Conservation (phyloP, 2,888 invertebrate species). For the Eudemis profundana region DNA sequence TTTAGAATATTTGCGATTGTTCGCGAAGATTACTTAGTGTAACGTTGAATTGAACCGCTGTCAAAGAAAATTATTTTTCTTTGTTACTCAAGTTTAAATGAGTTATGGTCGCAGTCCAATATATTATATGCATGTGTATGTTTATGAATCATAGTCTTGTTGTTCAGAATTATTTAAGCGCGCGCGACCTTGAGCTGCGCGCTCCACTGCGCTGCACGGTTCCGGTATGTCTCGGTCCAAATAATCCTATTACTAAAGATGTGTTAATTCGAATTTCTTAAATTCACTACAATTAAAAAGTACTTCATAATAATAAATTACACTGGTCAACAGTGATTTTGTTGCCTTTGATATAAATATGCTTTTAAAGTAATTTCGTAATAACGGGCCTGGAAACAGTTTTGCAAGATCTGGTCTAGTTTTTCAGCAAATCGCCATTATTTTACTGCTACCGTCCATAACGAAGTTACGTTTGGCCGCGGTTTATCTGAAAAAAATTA, state of each 20-base stretch:
- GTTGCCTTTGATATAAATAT: too few species aligned
- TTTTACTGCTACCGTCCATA: too few species aligned
- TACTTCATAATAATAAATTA: neutral
- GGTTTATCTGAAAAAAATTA: too few species aligned
- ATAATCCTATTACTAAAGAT: constrained; percentile 62
- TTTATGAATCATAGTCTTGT: constrained; percentile 37
- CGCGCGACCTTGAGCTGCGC: constrained; percentile 72
- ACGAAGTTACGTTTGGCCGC: too few species aligned
- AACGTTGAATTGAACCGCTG: neutral
- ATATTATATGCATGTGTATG: constrained; percentile 35
- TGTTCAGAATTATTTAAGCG: constrained; percentile 51
- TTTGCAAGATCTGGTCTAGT: too few species aligned
- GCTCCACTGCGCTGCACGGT: constrained; percentile 69
- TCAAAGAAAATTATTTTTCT: constrained; percentile 4
- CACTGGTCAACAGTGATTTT: too few species aligned
- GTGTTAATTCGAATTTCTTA: constrained; percentile 62
- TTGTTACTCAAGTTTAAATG: constrained; percentile 30
- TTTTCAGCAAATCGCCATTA: too few species aligned
- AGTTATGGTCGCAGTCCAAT: constrained; percentile 23
- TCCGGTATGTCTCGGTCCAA: constrained; percentile 74
- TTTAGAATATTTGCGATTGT: neutral
- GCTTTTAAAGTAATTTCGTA: too few species aligned
- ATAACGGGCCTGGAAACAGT: too few species aligned
- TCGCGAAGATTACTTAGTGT: neutral
- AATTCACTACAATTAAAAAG: constrained; percentile 13